phyloP scores from a whole-genome alignment of 2,888 invertebrate species.

The Stratiomys singularior region DNA sequence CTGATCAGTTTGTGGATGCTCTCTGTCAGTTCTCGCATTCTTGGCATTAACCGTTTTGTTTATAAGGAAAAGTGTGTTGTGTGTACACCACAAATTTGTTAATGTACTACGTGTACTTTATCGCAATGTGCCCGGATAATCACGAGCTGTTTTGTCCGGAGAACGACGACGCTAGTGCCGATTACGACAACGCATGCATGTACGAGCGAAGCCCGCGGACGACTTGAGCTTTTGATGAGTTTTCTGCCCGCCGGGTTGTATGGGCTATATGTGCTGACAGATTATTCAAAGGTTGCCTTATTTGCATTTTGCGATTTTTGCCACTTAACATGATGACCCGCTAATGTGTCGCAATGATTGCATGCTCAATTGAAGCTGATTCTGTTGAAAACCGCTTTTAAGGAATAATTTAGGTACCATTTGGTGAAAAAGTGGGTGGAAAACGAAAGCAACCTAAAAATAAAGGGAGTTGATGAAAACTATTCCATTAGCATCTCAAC shows the following conservation, averaged over 20 bases:
- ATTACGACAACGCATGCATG: not conserved
- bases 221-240: not conserved
- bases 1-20: not conserved
- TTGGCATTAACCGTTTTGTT: not conserved
- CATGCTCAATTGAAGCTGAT: no score
- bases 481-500: no score
- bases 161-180: not conserved
- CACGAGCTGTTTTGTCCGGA: slow-evolving; percentile 24
- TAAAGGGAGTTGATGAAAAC: no score
- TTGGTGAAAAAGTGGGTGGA: no score
- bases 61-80: slow-evolving; percentile 2
- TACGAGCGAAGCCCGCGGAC: not conserved
- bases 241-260: not conserved
- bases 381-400: no score
- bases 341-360: no score
- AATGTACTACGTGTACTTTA: slow-evolving; percentile 10
- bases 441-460: no score
- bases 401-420: no score
- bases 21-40: not conserved
- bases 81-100: not conserved
- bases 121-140: slow-evolving; percentile 19
- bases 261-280: not conserved
- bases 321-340: no score
- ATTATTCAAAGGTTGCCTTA: not conserved
- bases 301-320: no score